Base-by-base conservation (phyloP, 2,888 invertebrate genomes). In the Drosophila maculinotata region DNA sequence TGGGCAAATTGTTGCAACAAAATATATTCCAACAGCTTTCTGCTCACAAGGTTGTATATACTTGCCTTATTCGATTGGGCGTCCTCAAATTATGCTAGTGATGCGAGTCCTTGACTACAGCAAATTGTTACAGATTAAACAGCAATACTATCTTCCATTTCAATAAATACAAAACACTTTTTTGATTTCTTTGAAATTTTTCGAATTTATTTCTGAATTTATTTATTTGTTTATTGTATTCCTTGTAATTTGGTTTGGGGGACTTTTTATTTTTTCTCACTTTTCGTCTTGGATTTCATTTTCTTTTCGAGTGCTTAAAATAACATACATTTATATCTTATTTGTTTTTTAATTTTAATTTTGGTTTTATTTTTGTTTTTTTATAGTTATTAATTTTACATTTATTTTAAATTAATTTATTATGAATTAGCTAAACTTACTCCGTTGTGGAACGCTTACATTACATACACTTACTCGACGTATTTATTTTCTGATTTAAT, bases 361-460 rank as follows among this genome's bases (percentile, higher is more conserved):
- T 51, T 47, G 17, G 14, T 39, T 26, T 39, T 48, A 25, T 56
- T 48, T 44, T 7, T 25, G 51, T 25, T 51, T 23, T 36, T 64
- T 23, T 47, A 57, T 67, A 58, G 28, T 35, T 48, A 42, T 42
- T 66, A 45, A 60, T 48, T 64, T 76, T 70, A 75, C 69, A 58
- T 77, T 79, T 57, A 74, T 45, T 58, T 69, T 56, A 49, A 59
- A 54, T 71, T 69, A 63, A 54, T 81, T 63, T 62, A 69, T 79
- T 72, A 69, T 64, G 56, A 69, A 81, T 83, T 84, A 84, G 71
- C 85, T 87, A 88, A 78, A 72, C 67, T 75, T 78, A 78, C 15
- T 42, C 38, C 54, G 38, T 64, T 54, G 33, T 35, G 41, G 33
- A 60, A 67, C 62, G 54, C 64, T 62, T 68, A 60, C 53, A 60